A percentile compares a stretch with the other conserved stretches of the same genome.
phyloP scores from a whole-genome alignment of 2,888 invertebrate genomes.

The Terebella lapidaria region DNA sequence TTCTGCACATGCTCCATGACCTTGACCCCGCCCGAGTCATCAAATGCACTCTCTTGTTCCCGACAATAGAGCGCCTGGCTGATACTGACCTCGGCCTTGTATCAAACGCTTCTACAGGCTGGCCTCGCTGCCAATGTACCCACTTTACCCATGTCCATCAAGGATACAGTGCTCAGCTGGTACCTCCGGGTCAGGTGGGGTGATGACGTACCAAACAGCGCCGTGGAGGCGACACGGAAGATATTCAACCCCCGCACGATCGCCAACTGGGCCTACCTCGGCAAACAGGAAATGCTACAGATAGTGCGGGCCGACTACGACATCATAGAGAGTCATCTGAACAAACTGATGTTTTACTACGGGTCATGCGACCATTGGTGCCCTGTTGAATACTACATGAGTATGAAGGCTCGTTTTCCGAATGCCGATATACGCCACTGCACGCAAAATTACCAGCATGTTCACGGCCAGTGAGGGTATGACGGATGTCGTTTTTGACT shows the following conservation, averaged over 20 bases:
- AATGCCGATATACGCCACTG: constrained; percentile 63
- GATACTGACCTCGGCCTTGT: constrained; percentile 69
- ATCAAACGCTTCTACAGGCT: constrained; percentile 56
- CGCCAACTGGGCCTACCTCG: constrained; percentile 38
- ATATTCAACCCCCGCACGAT: constrained; percentile 39
- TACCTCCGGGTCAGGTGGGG: constrained; percentile 40
- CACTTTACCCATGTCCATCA: constrained; percentile 36
- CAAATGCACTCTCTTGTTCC: constrained; percentile 68
- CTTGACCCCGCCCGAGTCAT: constrained; percentile 42
- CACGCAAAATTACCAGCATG: constrained; percentile 63
- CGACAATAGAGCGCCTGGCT: constrained; percentile 79
- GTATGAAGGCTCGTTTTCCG: constrained; percentile 61
- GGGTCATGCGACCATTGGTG: constrained; percentile 78
- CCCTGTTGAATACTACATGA: constrained; percentile 68
- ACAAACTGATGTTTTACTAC: constrained; percentile 74
- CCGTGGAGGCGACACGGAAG: constrained; percentile 39
- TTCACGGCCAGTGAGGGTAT: constrained; percentile 55
- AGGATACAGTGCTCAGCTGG: constrained; percentile 36
- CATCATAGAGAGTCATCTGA: constrained; percentile 59
- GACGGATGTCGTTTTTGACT: constrained; percentile 39
- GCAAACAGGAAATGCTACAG: constrained; percentile 65
- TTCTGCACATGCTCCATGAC: constrained; percentile 66
- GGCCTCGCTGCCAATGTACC: constrained; percentile 33
- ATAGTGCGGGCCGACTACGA: constrained; percentile 67
- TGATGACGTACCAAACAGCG: constrained; percentile 36